A percentile compares a stretch with the other conserved stretches of the same genome.
phyloP scores from a whole-genome alignment of 1,140 invertebrate species.

The Trachelipus rathkii region DNA sequence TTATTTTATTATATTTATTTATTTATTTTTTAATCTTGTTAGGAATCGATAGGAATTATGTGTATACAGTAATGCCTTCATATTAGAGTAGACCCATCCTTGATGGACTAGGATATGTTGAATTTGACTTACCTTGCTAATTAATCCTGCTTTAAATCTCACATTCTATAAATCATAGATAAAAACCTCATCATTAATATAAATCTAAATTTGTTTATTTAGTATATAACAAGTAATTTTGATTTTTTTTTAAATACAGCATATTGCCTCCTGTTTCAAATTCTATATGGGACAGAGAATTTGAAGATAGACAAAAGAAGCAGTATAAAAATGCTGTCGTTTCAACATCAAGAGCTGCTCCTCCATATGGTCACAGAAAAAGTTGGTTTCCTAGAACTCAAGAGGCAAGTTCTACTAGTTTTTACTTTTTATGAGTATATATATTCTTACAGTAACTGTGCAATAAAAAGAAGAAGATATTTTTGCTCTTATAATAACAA shows the following conservation, averaged over 20 bases:
- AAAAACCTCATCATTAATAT: too few relatives aligned
- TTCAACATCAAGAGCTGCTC: constrained; percentile 66
- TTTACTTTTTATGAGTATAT: constrained; percentile 30
- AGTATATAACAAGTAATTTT: not conserved
- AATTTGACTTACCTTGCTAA: too few relatives aligned
- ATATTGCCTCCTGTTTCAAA: constrained; percentile 43
- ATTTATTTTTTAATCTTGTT: too few relatives aligned
- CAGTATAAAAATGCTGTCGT: constrained; percentile 40
- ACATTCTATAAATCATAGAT: too few relatives aligned
- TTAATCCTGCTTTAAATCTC: too few relatives aligned
- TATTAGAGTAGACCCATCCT: too few relatives aligned
- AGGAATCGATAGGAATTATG: too few relatives aligned
- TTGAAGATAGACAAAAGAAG: constrained; percentile 25
- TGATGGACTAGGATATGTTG: too few relatives aligned
- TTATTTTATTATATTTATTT: too few relatives aligned
- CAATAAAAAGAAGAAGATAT: not conserved
- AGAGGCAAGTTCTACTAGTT: constrained; percentile 65
- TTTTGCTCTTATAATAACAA: not conserved
- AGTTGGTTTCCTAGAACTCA: constrained; percentile 86
- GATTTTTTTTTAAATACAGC: constrained; percentile 27
- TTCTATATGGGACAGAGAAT: constrained; percentile 30
- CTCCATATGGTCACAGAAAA: constrained; percentile 91
- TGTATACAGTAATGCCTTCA: too few relatives aligned
- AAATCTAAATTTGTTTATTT: too few relatives aligned
- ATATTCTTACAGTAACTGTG: not conserved